phyloP scores from a whole-genome alignment of 2,113 vertebrate genomes.

The Todiramphus chloris region DNA sequence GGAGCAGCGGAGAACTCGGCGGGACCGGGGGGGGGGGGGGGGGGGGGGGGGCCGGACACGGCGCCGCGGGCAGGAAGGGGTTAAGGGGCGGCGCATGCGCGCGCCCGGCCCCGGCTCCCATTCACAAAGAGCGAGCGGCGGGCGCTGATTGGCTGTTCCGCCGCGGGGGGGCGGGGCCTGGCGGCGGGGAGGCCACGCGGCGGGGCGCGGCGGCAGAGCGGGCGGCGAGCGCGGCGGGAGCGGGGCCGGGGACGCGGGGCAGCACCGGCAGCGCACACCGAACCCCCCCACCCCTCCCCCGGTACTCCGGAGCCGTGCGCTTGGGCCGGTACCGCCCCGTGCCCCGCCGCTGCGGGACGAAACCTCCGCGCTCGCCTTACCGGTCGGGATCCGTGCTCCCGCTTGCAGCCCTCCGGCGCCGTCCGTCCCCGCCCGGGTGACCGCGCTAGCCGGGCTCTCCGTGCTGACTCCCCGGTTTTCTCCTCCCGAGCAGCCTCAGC shows the following conservation, averaged over 20 bases:
- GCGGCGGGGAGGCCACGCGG: neutral
- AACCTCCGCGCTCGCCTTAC: conserved; percentile 54
- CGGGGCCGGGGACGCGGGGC: neutral
- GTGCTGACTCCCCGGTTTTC: neutral
- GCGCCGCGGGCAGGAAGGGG: neutral
- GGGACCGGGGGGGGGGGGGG: neutral
- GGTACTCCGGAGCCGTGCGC: neutral
- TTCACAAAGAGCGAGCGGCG: neutral
- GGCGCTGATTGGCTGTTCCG: neutral
- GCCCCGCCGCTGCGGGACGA: neutral
- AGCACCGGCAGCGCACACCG: neutral
- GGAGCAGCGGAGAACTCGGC: neutral
- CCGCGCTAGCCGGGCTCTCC: neutral
- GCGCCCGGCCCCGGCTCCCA: neutral
- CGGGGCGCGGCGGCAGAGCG: neutral
- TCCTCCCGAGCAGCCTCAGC: neutral
- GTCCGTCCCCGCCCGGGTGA: neutral
- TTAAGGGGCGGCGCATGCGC: neutral
- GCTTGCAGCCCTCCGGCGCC: neutral
- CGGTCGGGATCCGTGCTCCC: conserved; percentile 71
- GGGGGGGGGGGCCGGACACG: neutral
- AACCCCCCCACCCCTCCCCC: neutral
- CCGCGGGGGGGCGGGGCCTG: neutral
- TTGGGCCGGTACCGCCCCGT: conserved; percentile 50
- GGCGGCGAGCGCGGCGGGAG: neutral